Evolutionary conservation across 2,797 vertebrate species (phyloP), one percentile per base, ranked within the genome.

Genomic region (Centroberyx gerrardi): DNA sequence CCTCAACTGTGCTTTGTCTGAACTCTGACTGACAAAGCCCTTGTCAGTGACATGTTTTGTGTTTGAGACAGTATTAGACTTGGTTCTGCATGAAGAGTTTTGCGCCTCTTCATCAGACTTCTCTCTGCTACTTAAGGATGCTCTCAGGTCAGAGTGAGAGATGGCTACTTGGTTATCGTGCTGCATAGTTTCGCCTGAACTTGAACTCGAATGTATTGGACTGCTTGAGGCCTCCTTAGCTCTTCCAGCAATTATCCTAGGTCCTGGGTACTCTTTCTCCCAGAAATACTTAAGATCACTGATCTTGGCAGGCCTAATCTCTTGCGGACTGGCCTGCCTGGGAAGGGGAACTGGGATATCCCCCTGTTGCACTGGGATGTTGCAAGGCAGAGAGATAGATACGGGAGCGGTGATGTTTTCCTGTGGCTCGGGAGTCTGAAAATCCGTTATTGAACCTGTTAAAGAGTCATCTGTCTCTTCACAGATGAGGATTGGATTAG

Each of bases 11-110:
- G 88, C 90, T 55, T 85, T 89, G 72, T 87, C 87, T 62, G 85
- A 88, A 84, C 72, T 68, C 61, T 82, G 85, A 82, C 87, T 77
- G 62, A 82, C 71, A 51, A 80, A 90, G 22, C 82, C 79, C 12
- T 92, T 93, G 51, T 88, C 88, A 17, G 78, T 88, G 83, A 92
- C 94, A 42, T 93, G 90, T 79, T 94, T 91, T 44, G 94, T 80
- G 71, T 95, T 91, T 5, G 83, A 82, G 80, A 93, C 5, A 54
- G 88, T 90, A 81, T 91, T 93, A 28, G 79, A 27, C n/a, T 83
- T 94, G 56, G 71, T 69, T 27, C 84, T 78, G 18, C 14, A 27
- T 28, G 66, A 59, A 65, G 76, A 80, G 1, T 29, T 65, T 33
- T 66, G 46, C 27, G 8, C 15, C 1, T 71, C 72, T 62, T 2